phyloP scores from a whole-genome alignment of 2,797 vertebrate genomes.

The Anolis apletophallus region DNA sequence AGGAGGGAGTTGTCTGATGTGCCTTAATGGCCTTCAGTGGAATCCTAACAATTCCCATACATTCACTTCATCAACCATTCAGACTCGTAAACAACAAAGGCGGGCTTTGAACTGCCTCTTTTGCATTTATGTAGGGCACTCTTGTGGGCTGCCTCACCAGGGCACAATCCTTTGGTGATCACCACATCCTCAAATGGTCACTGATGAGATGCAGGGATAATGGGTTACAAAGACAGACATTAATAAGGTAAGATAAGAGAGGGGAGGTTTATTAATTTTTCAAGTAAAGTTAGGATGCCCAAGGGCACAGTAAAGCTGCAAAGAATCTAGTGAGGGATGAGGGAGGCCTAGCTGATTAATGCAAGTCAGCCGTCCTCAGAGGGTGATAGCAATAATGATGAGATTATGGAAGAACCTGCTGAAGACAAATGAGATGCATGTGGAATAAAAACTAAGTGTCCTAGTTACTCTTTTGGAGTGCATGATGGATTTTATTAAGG shows the following conservation, averaged over 20 bases:
- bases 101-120: conserved; percentile 53
- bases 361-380: conserved; percentile 82
- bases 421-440: conserved; percentile 84
- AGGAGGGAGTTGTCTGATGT: conserved; percentile 65
- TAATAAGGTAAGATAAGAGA: conserved; percentile 86
- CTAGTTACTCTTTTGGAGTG: conserved; percentile 80
- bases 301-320: conserved; percentile 84
- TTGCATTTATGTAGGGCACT: conserved; percentile 68
- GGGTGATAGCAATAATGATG: conserved; percentile 84
- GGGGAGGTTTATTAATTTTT: conserved; percentile 87
- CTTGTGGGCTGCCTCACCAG: conserved; percentile 63
- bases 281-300: conserved; percentile 85
- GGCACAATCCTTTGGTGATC: conserved; percentile 74
- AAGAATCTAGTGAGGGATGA: conserved; percentile 83
- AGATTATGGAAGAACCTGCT: conserved; percentile 83
- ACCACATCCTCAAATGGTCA: conserved; percentile 78
- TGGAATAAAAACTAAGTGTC: conserved; percentile 82
- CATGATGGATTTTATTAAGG: conserved; percentile 76
- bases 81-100: conserved; percentile 64
- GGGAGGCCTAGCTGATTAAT: conserved; percentile 82
- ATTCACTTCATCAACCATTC: conserved; percentile 59
- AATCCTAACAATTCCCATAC: conserved; percentile 59
- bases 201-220: conserved; percentile 80
- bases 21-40: conserved; percentile 58
- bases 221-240: conserved; percentile 86